A percentile compares a stretch with the other conserved stretches of the same genome.
phyloP scores from a whole-genome alignment of 2,113 vertebrate species.

The Ceyx melanurus region DNA sequence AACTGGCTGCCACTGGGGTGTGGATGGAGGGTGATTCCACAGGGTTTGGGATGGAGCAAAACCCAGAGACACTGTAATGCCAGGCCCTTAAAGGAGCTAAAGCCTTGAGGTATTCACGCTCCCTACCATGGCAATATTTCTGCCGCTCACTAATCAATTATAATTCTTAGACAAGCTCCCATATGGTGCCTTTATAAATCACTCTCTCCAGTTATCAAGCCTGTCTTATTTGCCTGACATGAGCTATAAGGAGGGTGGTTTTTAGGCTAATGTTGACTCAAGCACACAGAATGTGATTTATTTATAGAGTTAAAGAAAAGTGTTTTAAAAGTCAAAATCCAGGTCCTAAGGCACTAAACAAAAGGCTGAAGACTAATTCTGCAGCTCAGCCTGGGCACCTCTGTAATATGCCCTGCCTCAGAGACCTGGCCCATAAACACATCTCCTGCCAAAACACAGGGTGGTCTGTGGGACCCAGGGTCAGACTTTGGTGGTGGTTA shows the following conservation, averaged over 20 bases:
- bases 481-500: background rate
- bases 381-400: background rate
- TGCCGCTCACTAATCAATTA: conserved; percentile 44
- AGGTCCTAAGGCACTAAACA: background rate
- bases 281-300: conserved; percentile 22
- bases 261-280: conserved; percentile 57
- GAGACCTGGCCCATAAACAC: fast-evolving
- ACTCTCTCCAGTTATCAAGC: conserved; percentile 39
- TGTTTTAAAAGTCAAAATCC: background rate
- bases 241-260: conserved; percentile 4
- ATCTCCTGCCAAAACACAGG: fast-evolving
- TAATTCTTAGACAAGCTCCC: conserved; percentile 52
- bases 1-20: fast-evolving
- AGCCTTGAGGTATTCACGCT: background rate
- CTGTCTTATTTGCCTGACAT: conserved; percentile 54
- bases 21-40: background rate
- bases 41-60: fast-evolving
- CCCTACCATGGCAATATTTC: background rate
- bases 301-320: conserved; percentile 9
- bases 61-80: background rate
- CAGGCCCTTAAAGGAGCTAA: background rate
- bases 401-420: background rate
- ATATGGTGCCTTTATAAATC: conserved; percentile 63
- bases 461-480: background rate
- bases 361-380: background rate